Conservation (phyloP, 2,113 vertebrate species). For the Motacilla tschutschensis region DNA sequence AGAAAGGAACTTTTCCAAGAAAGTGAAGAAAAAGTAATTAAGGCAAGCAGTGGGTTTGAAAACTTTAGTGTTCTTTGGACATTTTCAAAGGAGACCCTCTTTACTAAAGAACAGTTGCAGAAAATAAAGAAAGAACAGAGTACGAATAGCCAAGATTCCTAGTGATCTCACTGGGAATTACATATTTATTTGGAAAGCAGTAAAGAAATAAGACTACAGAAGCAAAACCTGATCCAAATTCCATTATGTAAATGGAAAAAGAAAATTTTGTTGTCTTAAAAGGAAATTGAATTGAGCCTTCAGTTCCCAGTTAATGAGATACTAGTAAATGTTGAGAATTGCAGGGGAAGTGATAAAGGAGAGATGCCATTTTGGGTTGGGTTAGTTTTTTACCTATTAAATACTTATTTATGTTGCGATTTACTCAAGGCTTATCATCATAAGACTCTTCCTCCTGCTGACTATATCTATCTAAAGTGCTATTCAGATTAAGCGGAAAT, state of each 20-base stretch:
- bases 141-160: background rate
- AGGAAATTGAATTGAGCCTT: slow-evolving; percentile 6
- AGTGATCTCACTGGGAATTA: slow-evolving; percentile 37
- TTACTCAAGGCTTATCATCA: background rate
- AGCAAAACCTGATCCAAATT: slow-evolving; percentile 10
- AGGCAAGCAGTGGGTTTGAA: background rate
- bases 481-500: background rate
- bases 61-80: background rate
- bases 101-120: background rate
- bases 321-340: background rate
- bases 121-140: background rate
- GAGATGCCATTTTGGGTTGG: background rate
- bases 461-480: background rate
- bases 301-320: background rate
- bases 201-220: slow-evolving; percentile 15
- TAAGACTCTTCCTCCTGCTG: background rate
- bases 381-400: background rate
- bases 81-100: background rate
- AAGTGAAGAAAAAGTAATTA: background rate
- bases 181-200: slow-evolving; percentile 4
- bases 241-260: slow-evolving; percentile 23
- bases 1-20: background rate
- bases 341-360: background rate
- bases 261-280: background rate
- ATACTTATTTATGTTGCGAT: background rate